phyloP scores from a whole-genome alignment of 2,888 invertebrate genomes.

The Bellardia pandia region DNA sequence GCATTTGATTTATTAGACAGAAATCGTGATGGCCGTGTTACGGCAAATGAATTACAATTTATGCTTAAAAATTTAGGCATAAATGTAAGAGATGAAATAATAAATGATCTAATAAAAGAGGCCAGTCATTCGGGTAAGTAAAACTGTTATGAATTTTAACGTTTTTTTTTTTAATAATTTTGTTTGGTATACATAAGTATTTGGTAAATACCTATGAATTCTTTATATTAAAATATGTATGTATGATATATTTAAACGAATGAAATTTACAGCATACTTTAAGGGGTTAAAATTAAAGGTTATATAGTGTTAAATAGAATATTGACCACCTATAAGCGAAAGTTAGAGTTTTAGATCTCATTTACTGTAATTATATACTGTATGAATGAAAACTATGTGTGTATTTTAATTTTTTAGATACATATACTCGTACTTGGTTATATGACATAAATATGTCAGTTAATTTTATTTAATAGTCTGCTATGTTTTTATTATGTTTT shows the following conservation, averaged over 20 bases:
- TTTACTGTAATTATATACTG: neutral
- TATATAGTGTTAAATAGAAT: too few relatives aligned
- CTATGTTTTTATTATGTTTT: neutral
- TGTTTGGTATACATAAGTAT: neutral
- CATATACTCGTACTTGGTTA: neutral
- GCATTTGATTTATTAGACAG: conserved; percentile 91
- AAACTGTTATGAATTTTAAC: neutral
- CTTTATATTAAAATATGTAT: too few relatives aligned
- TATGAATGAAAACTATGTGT: neutral
- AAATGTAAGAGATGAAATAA: conserved; percentile 89
- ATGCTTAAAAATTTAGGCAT: conserved; percentile 92
- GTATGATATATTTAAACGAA: too few relatives aligned
- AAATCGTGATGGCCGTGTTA: conserved; percentile 91
- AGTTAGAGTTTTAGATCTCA: too few relatives aligned
- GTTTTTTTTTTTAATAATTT: neutral
- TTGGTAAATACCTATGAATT: too few relatives aligned
- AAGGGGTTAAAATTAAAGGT: too few relatives aligned
- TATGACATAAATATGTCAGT: conserved; percentile 18
- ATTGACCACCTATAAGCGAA: too few relatives aligned
- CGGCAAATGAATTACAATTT: conserved; percentile 90
- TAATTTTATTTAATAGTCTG: conserved; percentile 35
- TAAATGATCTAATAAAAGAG: conserved; percentile 89
- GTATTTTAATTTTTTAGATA: neutral
- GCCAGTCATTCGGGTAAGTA: conserved; percentile 89
- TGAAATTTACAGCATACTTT: too few relatives aligned